Percentiles rank a stretch among this genome's conserved stretches.
phyloP scores from a whole-genome alignment of 92 coral and sea anemone species.

The Epizoanthus rinbou region DNA sequence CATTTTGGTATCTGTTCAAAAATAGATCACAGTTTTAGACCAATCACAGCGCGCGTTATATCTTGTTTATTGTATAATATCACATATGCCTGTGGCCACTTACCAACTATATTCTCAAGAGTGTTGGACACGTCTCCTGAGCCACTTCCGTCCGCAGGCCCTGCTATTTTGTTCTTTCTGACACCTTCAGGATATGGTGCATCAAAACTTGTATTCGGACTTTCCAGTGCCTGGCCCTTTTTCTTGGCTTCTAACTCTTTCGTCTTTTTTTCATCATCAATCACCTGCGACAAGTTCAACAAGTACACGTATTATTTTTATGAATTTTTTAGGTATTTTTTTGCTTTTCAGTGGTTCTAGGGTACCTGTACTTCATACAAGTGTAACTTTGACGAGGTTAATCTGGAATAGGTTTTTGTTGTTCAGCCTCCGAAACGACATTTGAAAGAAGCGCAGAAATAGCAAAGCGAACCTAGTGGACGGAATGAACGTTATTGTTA shows the following conservation, averaged over 20 bases:
- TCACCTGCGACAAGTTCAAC: conserved; percentile 58
- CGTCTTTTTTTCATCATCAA: conserved; percentile 93
- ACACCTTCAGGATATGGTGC: conserved; percentile 94
- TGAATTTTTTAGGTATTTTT: background rate
- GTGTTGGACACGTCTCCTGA: conserved; percentile 8
- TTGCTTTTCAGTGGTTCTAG: too few relatives aligned
- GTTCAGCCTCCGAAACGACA: too few relatives aligned
- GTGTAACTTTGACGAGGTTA: too few relatives aligned
- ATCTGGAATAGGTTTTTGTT: too few relatives aligned
- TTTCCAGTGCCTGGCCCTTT: conserved; percentile 41
- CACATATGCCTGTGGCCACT: background rate
- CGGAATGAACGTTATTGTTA: too few relatives aligned
- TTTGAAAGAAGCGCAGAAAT: too few relatives aligned
- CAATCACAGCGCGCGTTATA: too few relatives aligned
- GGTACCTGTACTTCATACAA: too few relatives aligned
- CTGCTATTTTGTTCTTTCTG: conserved; percentile 70
- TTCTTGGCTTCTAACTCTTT: conserved; percentile 84
- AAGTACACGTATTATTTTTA: background rate
- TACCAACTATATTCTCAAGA: conserved; percentile 16
- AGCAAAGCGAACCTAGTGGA: too few relatives aligned
- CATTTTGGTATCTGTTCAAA: too few relatives aligned
- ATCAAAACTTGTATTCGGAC: conserved; percentile 32
- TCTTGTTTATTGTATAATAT: too few relatives aligned
- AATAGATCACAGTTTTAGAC: too few relatives aligned
- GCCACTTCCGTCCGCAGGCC: background rate